Conservation (phyloP, 2,888 invertebrate species). For the Hydropsyche betteni region DNA sequence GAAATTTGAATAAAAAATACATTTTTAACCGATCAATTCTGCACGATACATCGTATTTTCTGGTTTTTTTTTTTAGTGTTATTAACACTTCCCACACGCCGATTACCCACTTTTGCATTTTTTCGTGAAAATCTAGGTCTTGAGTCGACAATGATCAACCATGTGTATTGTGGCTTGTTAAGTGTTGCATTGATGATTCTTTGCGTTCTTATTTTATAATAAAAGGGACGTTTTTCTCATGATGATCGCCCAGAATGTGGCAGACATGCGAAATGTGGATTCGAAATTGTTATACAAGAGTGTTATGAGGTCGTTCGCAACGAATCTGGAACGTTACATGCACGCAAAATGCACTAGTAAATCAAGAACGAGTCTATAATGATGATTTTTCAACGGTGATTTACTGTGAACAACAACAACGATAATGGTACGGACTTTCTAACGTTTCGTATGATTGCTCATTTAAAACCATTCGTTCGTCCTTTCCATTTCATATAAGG, state of each 20-base stretch:
- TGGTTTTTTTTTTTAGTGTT: background rate
- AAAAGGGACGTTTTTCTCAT: too few species aligned
- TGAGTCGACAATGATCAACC: too few species aligned
- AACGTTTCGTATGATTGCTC: constrained; percentile 19
- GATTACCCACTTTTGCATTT: constrained; percentile 20
- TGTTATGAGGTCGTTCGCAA: background rate
- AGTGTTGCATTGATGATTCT: too few species aligned
- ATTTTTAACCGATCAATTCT: constrained; percentile 1
- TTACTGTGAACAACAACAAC: constrained; percentile 8
- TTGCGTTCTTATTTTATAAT: too few species aligned
- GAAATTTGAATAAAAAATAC: background rate
- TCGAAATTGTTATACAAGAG: too few species aligned
- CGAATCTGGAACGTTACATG: constrained; percentile 16
- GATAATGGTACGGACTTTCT: background rate
- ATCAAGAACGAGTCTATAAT: constrained; percentile 1
- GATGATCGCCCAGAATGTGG: too few species aligned
- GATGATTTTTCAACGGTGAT: too few species aligned
- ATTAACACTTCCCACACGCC: constrained; percentile 26
- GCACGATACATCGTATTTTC: background rate
- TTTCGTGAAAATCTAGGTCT: too few species aligned
- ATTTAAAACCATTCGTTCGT: constrained; percentile 7
- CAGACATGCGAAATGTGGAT: too few species aligned
- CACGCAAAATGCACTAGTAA: background rate
- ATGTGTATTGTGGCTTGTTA: too few species aligned
- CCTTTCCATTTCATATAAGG: background rate